Conservation (phyloP, 1,140 invertebrate species). For the Tetranychus urticae region DNA sequence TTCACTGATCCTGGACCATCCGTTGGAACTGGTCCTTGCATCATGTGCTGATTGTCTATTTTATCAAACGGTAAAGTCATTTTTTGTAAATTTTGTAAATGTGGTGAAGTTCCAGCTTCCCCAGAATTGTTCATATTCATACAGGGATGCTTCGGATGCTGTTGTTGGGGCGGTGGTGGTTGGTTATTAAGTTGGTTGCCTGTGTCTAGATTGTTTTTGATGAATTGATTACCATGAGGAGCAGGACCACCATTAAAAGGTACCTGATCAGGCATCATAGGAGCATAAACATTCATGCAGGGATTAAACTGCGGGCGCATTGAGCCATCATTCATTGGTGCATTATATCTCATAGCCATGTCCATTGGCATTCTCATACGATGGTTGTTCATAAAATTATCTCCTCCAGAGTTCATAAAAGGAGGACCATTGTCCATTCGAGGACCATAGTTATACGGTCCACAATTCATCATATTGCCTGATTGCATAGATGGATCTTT, state of each 20-base stretch:
- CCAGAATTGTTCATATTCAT: background rate
- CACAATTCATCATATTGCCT: background rate
- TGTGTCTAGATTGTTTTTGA: background rate
- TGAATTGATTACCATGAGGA: background rate
- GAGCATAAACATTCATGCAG: background rate
- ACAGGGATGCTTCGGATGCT: background rate
- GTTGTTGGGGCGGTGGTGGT: background rate
- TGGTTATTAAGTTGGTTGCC: too few species aligned
- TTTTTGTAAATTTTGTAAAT: constrained; percentile 15
- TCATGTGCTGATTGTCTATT: too few species aligned
- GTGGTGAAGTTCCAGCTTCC: constrained; percentile 6
- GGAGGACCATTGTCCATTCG: background rate
- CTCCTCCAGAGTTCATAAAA: background rate
- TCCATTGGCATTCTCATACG: background rate
- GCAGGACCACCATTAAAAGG: background rate
- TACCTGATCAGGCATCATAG: background rate
- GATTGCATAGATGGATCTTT: background rate
- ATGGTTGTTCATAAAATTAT: background rate
- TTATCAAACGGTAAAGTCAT: constrained; percentile 16
- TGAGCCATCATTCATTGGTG: background rate
- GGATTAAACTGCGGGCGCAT: background rate
- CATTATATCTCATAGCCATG: background rate
- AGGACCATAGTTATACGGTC: background rate
- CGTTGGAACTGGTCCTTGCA: too few species aligned
- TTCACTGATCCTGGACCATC: too few species aligned